phyloP scores from a whole-genome alignment of 2,113 vertebrate genomes.

The Oryzias celebensis region DNA sequence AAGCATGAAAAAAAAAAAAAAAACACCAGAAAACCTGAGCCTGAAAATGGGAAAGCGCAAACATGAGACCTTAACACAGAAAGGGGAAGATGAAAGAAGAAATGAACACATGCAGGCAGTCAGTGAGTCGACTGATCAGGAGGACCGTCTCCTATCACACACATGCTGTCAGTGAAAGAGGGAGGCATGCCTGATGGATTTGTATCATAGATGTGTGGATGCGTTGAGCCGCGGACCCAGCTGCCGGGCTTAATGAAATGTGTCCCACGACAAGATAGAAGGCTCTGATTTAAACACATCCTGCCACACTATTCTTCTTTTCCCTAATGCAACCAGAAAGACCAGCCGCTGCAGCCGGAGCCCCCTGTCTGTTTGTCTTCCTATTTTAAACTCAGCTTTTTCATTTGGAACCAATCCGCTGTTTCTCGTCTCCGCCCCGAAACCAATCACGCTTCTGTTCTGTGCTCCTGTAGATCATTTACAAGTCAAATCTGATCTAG shows the following conservation, averaged over 20 bases:
- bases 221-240: slow-evolving; percentile 67
- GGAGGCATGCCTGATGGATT: slow-evolving; percentile 67
- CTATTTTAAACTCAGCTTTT: slow-evolving; percentile 63
- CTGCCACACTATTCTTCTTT: slow-evolving; percentile 67
- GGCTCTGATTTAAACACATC: slow-evolving; percentile 74
- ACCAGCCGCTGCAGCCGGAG: slow-evolving; percentile 43
- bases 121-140: slow-evolving; percentile 62
- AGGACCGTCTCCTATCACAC: slow-evolving; percentile 47
- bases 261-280: slow-evolving; percentile 75
- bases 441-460: slow-evolving; percentile 56
- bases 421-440: slow-evolving; percentile 22
- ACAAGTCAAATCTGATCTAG: slow-evolving; percentile 55
- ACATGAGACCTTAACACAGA: slow-evolving; percentile 44
- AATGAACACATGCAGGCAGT: slow-evolving; percentile 58
- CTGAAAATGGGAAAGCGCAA: slow-evolving; percentile 5
- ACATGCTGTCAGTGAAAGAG: slow-evolving; percentile 53
- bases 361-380: slow-evolving; percentile 64
- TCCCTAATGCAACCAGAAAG: slow-evolving; percentile 65
- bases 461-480: slow-evolving; percentile 62
- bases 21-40: slow-evolving; percentile 16
- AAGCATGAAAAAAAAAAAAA: neutral
- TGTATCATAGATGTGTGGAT: slow-evolving; percentile 73
- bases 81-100: slow-evolving; percentile 50
- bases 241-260: slow-evolving; percentile 80
- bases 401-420: slow-evolving; percentile 67